These are phyloP conservation scores for Oncorhynchus mykiss DNA, from an alignment of 2,113 vertebrate genomes.

Conservation along the genomic window DNA sequence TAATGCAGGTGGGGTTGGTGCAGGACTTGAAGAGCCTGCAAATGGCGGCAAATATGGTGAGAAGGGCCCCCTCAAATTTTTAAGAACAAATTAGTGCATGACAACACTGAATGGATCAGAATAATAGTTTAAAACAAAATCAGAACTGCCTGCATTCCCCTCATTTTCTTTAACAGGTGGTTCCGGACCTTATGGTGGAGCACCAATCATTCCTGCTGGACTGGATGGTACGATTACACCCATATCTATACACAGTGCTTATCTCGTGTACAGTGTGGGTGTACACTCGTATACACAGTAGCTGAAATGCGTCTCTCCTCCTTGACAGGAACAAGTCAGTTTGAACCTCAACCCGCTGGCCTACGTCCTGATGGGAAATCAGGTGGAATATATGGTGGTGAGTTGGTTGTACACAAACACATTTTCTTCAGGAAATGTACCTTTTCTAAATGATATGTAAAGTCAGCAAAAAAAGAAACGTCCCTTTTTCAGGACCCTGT, in stretches of 20 bases:
- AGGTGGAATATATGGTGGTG: constrained; percentile 45
- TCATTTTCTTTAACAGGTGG: constrained; percentile 9
- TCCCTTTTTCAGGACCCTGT: no score
- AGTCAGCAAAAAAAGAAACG: no score
- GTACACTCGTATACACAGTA: neutral
- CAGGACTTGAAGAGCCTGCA: constrained; percentile 17
- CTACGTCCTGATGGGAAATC: constrained; percentile 51
- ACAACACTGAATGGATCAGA: no score
- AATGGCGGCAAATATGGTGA: constrained; percentile 31
- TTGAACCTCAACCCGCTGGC: constrained; percentile 51
- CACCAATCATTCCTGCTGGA: constrained; percentile 50
- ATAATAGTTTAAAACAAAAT: no score
- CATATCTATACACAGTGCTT: neutral
- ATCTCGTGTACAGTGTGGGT: neutral
- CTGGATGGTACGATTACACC: constrained; percentile 55
- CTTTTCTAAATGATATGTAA: no score
- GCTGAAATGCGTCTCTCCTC: neutral
- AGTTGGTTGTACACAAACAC: neutral
- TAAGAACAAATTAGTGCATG: no score
- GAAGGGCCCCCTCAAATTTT: neutral
- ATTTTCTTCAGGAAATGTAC: no score
- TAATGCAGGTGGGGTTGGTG: constrained; percentile 24
- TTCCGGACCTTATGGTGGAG: constrained; percentile 54
- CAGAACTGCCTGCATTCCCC: neutral
- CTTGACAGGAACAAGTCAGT: constrained; percentile 52